A percentile compares a stretch with the other conserved stretches of the same genome.
phyloP scores from a whole-genome alignment of 92 coral and sea anemone species.

The Epizoanthus ramosus region DNA sequence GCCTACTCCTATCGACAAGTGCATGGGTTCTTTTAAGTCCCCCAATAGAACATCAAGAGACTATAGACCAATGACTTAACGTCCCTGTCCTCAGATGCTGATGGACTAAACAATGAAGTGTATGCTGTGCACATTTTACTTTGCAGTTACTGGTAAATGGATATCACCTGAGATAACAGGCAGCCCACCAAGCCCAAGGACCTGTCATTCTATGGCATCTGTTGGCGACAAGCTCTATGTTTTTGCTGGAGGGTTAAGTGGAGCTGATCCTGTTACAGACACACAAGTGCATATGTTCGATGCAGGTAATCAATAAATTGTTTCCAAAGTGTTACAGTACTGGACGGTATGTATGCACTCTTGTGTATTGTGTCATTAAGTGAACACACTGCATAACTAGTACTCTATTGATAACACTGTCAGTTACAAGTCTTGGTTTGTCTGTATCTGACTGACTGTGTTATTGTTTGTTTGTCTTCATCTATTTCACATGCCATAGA shows the following conservation, averaged over 20 bases:
- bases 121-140: background rate
- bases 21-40: too few species aligned
- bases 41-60: too few species aligned
- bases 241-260: constrained; percentile 92
- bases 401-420: background rate
- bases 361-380: background rate
- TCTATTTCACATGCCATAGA: too few species aligned
- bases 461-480: background rate
- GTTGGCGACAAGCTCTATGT: constrained; percentile 75
- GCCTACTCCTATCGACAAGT: too few species aligned
- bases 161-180: constrained; percentile 61
- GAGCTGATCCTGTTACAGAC: constrained; percentile 92
- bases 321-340: background rate
- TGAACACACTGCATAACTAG: background rate
- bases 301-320: constrained; percentile 67
- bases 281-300: constrained; percentile 74
- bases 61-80: too few species aligned
- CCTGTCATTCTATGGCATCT: constrained; percentile 92
- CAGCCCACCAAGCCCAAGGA: constrained; percentile 77
- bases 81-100: too few species aligned
- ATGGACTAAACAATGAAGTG: background rate
- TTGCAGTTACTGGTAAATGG: constrained; percentile 60
- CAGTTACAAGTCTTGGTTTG: too few species aligned
- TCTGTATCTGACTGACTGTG: background rate
- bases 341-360: background rate